Evolutionary conservation across 2,888 invertebrate genomes (phyloP), one percentile per base, ranked within the genome.

Genomic region (Thereva nobilitata): DNA sequence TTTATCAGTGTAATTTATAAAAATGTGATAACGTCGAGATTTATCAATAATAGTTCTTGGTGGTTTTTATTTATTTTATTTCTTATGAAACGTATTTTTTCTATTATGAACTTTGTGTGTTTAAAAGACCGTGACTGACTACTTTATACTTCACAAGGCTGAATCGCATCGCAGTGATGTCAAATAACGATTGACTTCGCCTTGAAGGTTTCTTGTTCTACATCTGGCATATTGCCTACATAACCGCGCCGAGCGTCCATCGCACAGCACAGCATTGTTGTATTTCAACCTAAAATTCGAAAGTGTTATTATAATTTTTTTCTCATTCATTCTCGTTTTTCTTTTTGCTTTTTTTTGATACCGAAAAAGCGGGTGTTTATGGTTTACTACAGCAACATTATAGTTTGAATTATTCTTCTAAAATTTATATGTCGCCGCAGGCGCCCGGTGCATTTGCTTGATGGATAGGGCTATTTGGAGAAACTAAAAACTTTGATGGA

Each of bases 131-230:
- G 23, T 23, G 23, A 23, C 23, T 23, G 23, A 23, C 23, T 23
- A 23, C 23, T 23, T 12, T 55, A 40, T 41, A 12, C 41, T 41
- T 49, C 37, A 50, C 61, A 61, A 61, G 61, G 61, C 50, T 50
- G 61, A 61, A 61, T 61, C 61, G 50, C 50, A 50, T 61, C 61
- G 50, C 49, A 49, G 61, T 61, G 50, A 61, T 61, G 61, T 61
- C 61, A 61, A 61, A 23, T 23, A 23, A 50, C 50, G 61, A 35
- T 50, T 61, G 61, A 50, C 38, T 61, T 61, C 41, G 50, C 64
- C 64, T 64, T 64, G 64, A 64, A 64, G 64, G 64, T 64, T 64
- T 64, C 64, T 64, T 64, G 64, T 64, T 64, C 64, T 64, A 64
- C 64, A 64, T 64, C 53, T 64, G 23, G 23, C 23, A 23, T 50